Conservation (phyloP, 2,888 invertebrate species). For the Pogonocherus hispidulus region DNA sequence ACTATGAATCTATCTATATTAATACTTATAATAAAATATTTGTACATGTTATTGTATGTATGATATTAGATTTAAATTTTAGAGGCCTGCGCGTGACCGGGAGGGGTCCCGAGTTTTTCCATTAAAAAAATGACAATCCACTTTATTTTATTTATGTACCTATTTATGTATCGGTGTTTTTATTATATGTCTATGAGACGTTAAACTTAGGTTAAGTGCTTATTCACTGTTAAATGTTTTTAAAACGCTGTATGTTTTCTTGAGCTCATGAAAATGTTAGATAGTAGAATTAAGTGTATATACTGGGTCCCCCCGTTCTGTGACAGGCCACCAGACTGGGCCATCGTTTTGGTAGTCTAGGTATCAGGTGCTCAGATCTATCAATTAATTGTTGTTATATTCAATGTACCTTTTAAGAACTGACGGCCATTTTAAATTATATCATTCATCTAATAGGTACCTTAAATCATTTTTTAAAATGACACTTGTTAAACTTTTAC, state of each 20-base stretch:
- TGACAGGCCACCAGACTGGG: conserved; percentile 61
- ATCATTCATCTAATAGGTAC: conserved; percentile 37
- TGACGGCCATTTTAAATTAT: conserved; percentile 58
- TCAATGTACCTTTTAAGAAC: conserved; percentile 63
- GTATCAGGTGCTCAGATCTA: conserved; percentile 67
- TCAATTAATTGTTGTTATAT: conserved; percentile 66
- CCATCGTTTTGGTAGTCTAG: conserved; percentile 63
- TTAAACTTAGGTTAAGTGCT: conserved; percentile 61
- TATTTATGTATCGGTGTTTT: conserved; percentile 65
- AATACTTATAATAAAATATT: conserved; percentile 66
- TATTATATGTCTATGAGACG: conserved; percentile 62
- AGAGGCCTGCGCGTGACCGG: conserved; percentile 53
- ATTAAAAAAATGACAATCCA: conserved; percentile 66
- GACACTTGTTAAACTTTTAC: conserved; percentile 34
- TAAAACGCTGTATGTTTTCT: conserved; percentile 61
- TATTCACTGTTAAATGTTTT: conserved; percentile 54
- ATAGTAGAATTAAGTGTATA: conserved; percentile 50
- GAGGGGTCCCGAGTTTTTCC: conserved; percentile 59
- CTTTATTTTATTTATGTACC: conserved; percentile 63
- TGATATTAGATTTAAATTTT: conserved; percentile 59
- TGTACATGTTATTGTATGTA: conserved; percentile 68
- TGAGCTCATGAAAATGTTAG: conserved; percentile 47
- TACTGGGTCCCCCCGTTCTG: conserved; percentile 53
- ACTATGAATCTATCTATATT: conserved; percentile 70
- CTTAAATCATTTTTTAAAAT: conserved; percentile 25